A percentile compares a stretch with the other conserved stretches of the same genome.
phyloP scores from a whole-genome alignment of 2,797 vertebrate genomes.

The Pseudochaenichthys georgianus region DNA sequence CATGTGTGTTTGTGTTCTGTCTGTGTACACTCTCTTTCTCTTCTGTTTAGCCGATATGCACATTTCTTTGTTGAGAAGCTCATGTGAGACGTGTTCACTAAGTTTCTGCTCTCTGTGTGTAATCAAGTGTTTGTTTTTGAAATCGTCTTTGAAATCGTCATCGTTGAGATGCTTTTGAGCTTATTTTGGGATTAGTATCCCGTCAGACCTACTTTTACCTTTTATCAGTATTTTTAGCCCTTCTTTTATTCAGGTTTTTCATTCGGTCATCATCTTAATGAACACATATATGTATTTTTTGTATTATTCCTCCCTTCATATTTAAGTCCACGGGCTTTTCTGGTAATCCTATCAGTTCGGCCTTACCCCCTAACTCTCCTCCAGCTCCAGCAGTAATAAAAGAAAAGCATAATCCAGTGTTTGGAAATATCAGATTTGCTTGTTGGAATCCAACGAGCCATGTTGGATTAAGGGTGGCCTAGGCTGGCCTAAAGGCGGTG shows the following conservation, averaged over 20 bases:
- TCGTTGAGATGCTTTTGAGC: slow-evolving; percentile 63
- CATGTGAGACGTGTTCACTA: slow-evolving; percentile 17
- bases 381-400: slow-evolving; percentile 88
- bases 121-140: slow-evolving; percentile 47
- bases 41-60: slow-evolving; percentile 28
- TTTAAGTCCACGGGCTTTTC: slow-evolving; percentile 76
- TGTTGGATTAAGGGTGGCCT: slow-evolving; percentile 83
- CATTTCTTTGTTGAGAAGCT: slow-evolving; percentile 47
- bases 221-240: slow-evolving; percentile 64
- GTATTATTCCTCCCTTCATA: slow-evolving; percentile 78
- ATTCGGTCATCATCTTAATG: slow-evolving; percentile 70
- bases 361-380: slow-evolving; percentile 67
- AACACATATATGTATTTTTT: slow-evolving; percentile 52
- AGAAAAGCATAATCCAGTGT: slow-evolving; percentile 91
- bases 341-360: slow-evolving; percentile 83
- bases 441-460: slow-evolving; percentile 85
- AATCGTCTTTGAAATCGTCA: slow-evolving; percentile 47
- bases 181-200: slow-evolving; percentile 74
- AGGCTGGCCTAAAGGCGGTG: slow-evolving; percentile 39
- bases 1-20: slow-evolving; percentile 27
- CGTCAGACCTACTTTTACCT: slow-evolving; percentile 72
- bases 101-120: slow-evolving; percentile 44
- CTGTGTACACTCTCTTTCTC: not conserved
- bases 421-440: slow-evolving; percentile 92
- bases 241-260: slow-evolving; percentile 62